Percentiles rank a stretch among this genome's conserved stretches.
These are phyloP conservation scores for Stenichneumon culpator DNA, from an alignment of 2,888 invertebrate species.

Conservation along the genomic window DNA sequence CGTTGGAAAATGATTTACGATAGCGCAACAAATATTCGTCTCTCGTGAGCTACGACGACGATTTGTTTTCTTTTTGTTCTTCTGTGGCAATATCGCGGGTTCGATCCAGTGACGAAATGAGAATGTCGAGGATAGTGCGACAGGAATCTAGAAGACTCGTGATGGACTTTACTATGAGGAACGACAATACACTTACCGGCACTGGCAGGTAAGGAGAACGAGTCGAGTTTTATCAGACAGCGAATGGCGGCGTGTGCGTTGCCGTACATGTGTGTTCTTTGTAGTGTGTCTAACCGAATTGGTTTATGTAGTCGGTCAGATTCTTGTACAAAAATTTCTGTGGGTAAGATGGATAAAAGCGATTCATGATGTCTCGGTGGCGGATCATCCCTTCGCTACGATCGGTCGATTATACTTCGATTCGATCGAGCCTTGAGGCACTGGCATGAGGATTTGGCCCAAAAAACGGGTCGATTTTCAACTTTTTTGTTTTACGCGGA, in stretches of 20 bases:
- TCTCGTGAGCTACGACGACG: constrained; percentile 27
- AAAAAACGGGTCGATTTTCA: too few species aligned
- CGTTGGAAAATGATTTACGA: constrained; percentile 44
- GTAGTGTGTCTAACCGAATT: too few species aligned
- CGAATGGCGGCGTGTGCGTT: not conserved
- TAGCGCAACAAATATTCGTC: constrained; percentile 26
- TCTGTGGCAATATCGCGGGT: not conserved
- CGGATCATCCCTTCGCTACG: too few species aligned
- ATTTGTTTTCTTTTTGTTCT: not conserved
- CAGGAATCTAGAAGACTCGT: constrained; percentile 33
- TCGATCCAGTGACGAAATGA: constrained; percentile 10
- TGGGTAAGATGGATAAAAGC: too few species aligned
- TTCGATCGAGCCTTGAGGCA: too few species aligned
- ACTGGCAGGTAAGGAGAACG: constrained; percentile 56
- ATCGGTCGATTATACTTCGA: too few species aligned
- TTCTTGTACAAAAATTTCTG: too few species aligned
- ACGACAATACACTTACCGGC: constrained; percentile 20
- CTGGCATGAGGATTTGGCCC: too few species aligned
- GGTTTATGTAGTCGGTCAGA: too few species aligned
- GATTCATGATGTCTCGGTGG: too few species aligned
- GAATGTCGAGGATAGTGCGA: constrained; percentile 53
- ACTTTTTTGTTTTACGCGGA: too few species aligned
- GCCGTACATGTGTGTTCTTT: not conserved
- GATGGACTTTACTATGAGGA: constrained; percentile 43
- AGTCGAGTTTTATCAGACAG: constrained; percentile 43